Evolutionary conservation across 92 coral and sea anemone genomes (phyloP).

Genomic region (Siderastrea radians): DNA sequence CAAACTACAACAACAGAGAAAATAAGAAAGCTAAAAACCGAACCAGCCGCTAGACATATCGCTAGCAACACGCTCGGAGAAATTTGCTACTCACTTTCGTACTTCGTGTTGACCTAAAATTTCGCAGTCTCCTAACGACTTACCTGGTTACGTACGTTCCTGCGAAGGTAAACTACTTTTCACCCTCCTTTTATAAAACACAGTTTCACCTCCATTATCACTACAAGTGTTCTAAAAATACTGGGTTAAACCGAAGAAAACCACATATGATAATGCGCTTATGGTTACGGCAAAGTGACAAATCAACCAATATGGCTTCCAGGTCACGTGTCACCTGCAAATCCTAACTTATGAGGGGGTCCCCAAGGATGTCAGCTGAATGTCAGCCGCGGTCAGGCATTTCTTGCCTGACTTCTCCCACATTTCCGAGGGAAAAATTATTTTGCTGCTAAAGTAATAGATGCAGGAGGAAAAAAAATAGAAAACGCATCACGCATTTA

Average conservation of each 20-base stretch:
- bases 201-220: not conserved
- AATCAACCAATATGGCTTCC: conserved; percentile 37
- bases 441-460: too few relatives aligned
- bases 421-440: too few relatives aligned
- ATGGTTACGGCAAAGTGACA: not conserved
- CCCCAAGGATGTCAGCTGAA: not conserved
- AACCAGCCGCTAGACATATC: not conserved
- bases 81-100: not conserved
- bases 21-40: not conserved
- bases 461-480: too few relatives aligned
- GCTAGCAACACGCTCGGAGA: not conserved
- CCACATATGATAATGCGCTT: not conserved
- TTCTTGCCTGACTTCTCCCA: too few relatives aligned
- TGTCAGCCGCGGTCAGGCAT: not conserved
- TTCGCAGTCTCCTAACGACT: not conserved
- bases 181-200: not conserved
- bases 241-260: not conserved
- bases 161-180: not conserved
- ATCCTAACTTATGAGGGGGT: not conserved
- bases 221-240: not conserved
- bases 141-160: not conserved
- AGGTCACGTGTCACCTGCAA: conserved; percentile 18
- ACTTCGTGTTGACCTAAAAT: conserved; percentile 33
- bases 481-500: too few relatives aligned
- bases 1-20: not conserved